Base-by-base conservation (phyloP, 2,888 invertebrate genomes). In the Acleris literana region DNA sequence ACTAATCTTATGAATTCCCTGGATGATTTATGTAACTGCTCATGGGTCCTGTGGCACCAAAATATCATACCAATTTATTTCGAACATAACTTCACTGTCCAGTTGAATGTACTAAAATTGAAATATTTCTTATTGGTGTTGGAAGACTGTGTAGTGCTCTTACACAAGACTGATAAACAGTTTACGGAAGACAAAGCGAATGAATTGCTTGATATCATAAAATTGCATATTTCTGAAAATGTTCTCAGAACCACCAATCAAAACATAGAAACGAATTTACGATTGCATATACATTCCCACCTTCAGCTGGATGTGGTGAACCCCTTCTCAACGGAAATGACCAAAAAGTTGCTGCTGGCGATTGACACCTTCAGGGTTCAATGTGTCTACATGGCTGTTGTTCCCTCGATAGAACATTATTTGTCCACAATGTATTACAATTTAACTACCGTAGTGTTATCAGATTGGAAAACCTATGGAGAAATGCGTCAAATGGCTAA, bases 381-480 rank as follows among this genome's bases (percentile, higher is more conserved):
- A 71, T 93, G 94, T 58, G 82, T 93, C 39, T 94, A 94, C 76
- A 92, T 95, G 79, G 94, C 94, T 71, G 87, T 96, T 20, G 94
- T 94, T 85, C 94, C 95, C 90, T 87, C 81, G 60, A 95, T 98
- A 9, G 99, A 99, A 84, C 95, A 97, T 81, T 99, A 99, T 87
- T 93, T 99, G 72, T 98, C 98, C 77, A 96, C 95, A 72, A 98
- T 97, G 82, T 99, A 99, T 89, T 99, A 99, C 88, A 99, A 99
- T 92, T 93, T 99, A 76, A 99, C 99, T 1, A 98, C 99, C 1
- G 98, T 99, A 39, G 98, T 99, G 7, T 92, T 99, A 54, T 98
- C 99, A 74, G 99, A 99, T 87, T 99, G 99, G 98, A 97, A 96
- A 85, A 98, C 98, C 0, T 99, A 99, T 83, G 96, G 97, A 18